Conservation (phyloP, 2,113 vertebrate genomes). For the Mystacornis crossleyi region DNA sequence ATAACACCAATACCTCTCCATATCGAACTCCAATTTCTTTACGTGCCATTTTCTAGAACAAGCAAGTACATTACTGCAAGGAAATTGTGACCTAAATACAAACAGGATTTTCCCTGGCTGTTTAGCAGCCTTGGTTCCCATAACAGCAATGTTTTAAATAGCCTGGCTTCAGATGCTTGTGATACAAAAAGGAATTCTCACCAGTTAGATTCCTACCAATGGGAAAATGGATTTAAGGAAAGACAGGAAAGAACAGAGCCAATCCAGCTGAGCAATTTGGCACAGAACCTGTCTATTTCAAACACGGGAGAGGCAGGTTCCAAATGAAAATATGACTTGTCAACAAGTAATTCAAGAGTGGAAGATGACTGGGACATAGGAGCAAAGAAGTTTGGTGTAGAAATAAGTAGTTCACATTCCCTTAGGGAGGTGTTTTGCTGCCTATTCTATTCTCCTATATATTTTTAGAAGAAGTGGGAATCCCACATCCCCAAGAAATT, state of each 20-base stretch:
- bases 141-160: conserved; percentile 33
- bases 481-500: neutral
- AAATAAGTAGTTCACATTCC: neutral
- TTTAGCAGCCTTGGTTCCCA: conserved; percentile 6
- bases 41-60: neutral
- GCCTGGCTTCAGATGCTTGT: neutral
- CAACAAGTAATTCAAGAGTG: neutral
- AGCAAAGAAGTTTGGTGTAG: neutral
- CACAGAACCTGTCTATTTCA: neutral
- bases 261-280: neutral
- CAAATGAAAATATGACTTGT: neutral
- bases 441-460: too few relatives aligned
- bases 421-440: neutral
- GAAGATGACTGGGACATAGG: neutral
- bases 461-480: neutral
- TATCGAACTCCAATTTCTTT: neutral
- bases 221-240: neutral
- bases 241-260: neutral
- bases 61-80: neutral
- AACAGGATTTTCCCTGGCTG: conserved; percentile 13
- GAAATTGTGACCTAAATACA: conserved; percentile 31
- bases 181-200: neutral
- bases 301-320: neutral
- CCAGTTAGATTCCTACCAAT: neutral
- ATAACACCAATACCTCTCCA: too few relatives aligned